Evolutionary conservation across 2,888 invertebrate genomes (phyloP), one percentile per base, ranked within the genome.

Genomic region (Thyatira batis): DNA sequence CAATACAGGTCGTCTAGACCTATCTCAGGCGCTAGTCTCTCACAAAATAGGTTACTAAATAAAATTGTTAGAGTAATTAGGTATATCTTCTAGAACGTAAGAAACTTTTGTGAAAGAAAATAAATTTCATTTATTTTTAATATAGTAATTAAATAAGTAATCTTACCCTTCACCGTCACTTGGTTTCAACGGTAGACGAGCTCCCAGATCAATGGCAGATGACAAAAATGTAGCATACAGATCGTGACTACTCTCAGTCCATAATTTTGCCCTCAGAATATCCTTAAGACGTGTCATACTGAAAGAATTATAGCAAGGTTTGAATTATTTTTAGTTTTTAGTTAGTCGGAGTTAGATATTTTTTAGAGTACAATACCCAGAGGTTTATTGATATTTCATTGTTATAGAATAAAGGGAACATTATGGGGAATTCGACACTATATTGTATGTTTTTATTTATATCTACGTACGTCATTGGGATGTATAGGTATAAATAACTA

Each of bases 171-270:
- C 97, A 45, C 96, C 95, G 74, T 97, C 97, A 61, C 94, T 95
- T 0, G 98, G 98, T 70, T 95, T 94, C 46, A 97, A 78, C 0
- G 98, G 98, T 57, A 96, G 84, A 33, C 97, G 92, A 0, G 97
- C 97, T 1, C 98, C 98, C 69, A 97, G 91, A 71, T 97, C 95
- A 5, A 97, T 94, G 0, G 98, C 97, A 0, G 97, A 97, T 13
- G 96, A 96, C 67, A 98, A 91, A 77, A 97, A 97, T 0, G 97
- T 96, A 5, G 97, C 92, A 79, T 97, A 96, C 49, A 97, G 80
- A 76, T 97, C 96, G 27, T 93, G 92, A 20, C 93, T 93, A 67
- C 96, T 96, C 63, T 95, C 95, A 17, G 93, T 93, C 97, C 98
- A 98, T 11, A 98, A 88, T 56, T 95, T 94, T 27, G 94, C 94